Conservation (phyloP, 2,888 invertebrate species). For the Cynaeus angustus region DNA sequence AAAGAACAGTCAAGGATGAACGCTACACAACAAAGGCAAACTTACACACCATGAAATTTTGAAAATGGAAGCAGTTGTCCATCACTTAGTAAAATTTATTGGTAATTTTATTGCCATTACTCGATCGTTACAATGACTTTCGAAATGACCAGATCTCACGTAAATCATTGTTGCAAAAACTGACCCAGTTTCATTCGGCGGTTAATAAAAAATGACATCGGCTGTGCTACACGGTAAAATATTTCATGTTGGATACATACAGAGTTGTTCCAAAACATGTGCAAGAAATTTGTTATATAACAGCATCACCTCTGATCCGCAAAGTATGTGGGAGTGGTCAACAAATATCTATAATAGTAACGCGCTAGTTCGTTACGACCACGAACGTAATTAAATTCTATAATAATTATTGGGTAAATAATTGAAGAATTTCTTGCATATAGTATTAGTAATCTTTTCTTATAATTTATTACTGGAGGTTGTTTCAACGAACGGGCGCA, state of each 20-base stretch:
- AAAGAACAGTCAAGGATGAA: constrained; percentile 12
- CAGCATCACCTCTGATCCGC: constrained; percentile 51
- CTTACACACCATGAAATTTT: constrained; percentile 20
- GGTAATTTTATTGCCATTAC: background rate
- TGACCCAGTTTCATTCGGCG: constrained; percentile 40
- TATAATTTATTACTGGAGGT: constrained; percentile 29
- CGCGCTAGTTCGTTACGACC: constrained; percentile 46
- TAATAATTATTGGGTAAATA: constrained; percentile 52
- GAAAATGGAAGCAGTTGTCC: constrained; percentile 21
- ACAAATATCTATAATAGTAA: constrained; percentile 51
- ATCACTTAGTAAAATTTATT: constrained; percentile 18
- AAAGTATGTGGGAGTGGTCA: constrained; percentile 54
- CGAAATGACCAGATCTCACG: constrained; percentile 43
- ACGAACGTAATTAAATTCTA: constrained; percentile 51
- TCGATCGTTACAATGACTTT: constrained; percentile 14
- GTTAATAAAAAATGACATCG: constrained; percentile 18
- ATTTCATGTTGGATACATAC: constrained; percentile 8
- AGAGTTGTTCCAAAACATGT: constrained; percentile 40
- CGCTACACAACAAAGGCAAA: constrained; percentile 5
- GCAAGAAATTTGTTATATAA: constrained; percentile 48
- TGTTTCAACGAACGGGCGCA: constrained; percentile 7
- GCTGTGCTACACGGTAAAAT: background rate
- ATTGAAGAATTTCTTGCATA: constrained; percentile 47
- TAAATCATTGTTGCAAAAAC: constrained; percentile 48
- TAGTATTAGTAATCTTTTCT: constrained; percentile 26